phyloP scores from a whole-genome alignment of 2,888 invertebrate species.

The Dasysyrphus albostriatus region DNA sequence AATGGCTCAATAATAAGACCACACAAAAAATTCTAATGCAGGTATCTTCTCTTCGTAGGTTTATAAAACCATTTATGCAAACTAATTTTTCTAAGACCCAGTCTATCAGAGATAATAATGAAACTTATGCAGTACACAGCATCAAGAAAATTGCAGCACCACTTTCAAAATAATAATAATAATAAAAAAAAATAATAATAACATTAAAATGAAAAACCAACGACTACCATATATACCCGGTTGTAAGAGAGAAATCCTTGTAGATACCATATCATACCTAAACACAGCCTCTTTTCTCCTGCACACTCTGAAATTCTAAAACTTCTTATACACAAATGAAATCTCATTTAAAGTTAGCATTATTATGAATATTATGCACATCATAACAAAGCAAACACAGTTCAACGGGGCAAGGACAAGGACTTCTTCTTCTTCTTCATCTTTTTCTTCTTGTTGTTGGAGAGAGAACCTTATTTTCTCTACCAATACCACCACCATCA shows the following conservation, averaged over 20 bases:
- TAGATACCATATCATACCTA: constrained; percentile 28
- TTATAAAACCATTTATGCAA: constrained; percentile 34
- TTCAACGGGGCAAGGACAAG: constrained; percentile 72
- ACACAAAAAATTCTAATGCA: constrained; percentile 32
- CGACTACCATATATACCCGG: background rate
- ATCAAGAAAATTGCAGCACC: constrained; percentile 51
- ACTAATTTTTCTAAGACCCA: constrained; percentile 1
- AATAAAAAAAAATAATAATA: background rate
- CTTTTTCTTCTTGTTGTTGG: constrained; percentile 13
- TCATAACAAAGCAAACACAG: constrained; percentile 74
- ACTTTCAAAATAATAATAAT: constrained; percentile 9
- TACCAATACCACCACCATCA: background rate
- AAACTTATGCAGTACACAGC: constrained; percentile 51
- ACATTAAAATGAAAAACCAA: background rate
- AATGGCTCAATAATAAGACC: constrained; percentile 20
- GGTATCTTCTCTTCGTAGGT: background rate
- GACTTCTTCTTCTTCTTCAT: constrained; percentile 10
- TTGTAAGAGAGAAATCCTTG: constrained; percentile 45
- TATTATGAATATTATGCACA: constrained; percentile 75
- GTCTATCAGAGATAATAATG: constrained; percentile 51
- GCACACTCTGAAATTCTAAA: constrained; percentile 30
- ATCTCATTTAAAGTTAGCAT: constrained; percentile 76
- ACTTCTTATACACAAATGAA: constrained; percentile 66
- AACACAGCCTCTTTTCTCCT: background rate
- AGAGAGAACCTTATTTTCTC: background rate